Evolutionary conservation across 2,888 invertebrate genomes (phyloP), one percentile per base, ranked within the genome.

Genomic region (Thymelicus sylvestris): DNA sequence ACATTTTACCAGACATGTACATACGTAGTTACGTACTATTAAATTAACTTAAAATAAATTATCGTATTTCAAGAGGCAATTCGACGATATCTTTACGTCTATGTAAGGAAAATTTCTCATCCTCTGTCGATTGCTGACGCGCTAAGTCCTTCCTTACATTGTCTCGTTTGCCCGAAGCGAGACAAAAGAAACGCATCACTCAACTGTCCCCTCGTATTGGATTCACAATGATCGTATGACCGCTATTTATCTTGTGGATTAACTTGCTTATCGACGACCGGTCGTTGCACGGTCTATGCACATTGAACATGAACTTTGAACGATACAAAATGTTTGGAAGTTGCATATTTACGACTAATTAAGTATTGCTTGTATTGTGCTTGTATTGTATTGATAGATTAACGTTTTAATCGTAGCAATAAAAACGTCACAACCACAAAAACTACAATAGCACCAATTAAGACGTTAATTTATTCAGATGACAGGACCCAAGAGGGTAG

Each of bases 131-230:
- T 86, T 87, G 91, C 92, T 92, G 91, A 92, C 88, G 85, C 80
- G 83, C 78, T 75, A 76, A 77, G 79, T 81, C 86, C 81, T 83
- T 86, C 82, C 86, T 84, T 83, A 86, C 88, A 90, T 90, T 91
- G 90, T 91, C 89, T 87, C 76, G 78, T 67, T 75, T 72, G 79
- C 82, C 80, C 80, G 80, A 75, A 78, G 82, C 83, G 87, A 92
- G 92, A 93, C 93, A 93, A 93, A 92, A 92, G 92, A 92, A 91
- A 82, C 90, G 81, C 92, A 93, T 93, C 92, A 90, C 84, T 92
- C 92, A 91, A 89, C 83, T 83, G 86, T 84, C 88, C 83, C 78
- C 73, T 72, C 75, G 75, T 76, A 78, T 80, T 82, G 85, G 84
- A 61, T 61, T 80, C 81, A 84, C 87, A 88, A 87, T 89, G 91